Percentiles rank a stretch among this genome's conserved stretches.
Conservation (phyloP, 2,113 vertebrate species). For the Centropus bengalensis region DNA sequence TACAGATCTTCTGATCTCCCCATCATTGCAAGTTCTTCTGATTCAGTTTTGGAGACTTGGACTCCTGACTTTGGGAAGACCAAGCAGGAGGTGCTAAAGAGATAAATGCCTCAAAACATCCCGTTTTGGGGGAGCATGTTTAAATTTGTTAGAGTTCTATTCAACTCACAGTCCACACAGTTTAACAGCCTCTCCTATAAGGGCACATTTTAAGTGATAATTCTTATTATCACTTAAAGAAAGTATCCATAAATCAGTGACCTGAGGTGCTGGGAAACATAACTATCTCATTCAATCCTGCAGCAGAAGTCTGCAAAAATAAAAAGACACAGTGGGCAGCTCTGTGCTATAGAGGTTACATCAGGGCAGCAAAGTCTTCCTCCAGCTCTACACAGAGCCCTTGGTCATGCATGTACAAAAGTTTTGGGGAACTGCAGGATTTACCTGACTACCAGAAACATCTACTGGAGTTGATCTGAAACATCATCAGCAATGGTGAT, state of each 20-base stretch:
- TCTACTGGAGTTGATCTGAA: not conserved
- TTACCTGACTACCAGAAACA: not conserved
- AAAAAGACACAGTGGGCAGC: not conserved
- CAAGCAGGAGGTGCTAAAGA: not conserved
- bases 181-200: not conserved
- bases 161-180: not conserved
- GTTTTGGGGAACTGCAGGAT: not conserved
- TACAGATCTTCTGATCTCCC: not conserved
- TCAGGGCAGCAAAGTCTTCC: rapidly evolving
- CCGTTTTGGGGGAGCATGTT: not conserved
- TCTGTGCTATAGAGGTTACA: not conserved
- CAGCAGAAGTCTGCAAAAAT: not conserved
- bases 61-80: not conserved
- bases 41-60: not conserved
- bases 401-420: rapidly evolving
- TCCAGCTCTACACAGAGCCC: not conserved
- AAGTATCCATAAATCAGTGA: not conserved
- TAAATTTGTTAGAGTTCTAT: not conserved
- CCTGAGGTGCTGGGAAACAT: not conserved
- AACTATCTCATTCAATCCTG: not conserved
- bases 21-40: not conserved
- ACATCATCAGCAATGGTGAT: not conserved
- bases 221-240: no score
- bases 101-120: not conserved
- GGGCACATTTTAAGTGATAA: not conserved